These are phyloP conservation scores for Trematomus loennbergii DNA, from an alignment of 2,113 vertebrate species.

Conservation along the genomic window DNA sequence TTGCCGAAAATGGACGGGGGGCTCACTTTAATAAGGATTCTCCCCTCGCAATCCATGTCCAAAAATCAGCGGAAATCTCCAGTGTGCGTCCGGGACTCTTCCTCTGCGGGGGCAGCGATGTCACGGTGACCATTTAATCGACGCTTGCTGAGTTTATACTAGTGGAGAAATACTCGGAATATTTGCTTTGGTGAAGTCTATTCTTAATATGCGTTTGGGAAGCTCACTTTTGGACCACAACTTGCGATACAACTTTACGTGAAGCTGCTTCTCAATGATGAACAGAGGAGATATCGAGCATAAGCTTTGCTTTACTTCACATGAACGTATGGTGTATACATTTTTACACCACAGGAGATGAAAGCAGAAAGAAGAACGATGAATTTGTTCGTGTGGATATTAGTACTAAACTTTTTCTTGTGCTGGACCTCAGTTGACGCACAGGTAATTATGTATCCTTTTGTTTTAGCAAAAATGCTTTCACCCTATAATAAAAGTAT, in stretches of 20 bases:
- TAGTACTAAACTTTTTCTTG: constrained; percentile 48
- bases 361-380: constrained; percentile 4
- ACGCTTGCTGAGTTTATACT: accelerated
- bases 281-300: not conserved
- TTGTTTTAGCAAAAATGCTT: not conserved
- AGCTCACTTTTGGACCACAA: constrained; percentile 3
- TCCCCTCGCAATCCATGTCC: not conserved
- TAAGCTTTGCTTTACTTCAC: not conserved
- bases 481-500: too few relatives aligned
- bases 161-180: not conserved
- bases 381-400: constrained; percentile 34
- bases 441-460: constrained; percentile 40
- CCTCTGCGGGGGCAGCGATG: not conserved
- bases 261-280: not conserved
- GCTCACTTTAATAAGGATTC: not conserved
- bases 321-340: not conserved
- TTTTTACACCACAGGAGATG: not conserved
- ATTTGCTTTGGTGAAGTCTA: not conserved
- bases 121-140: not conserved
- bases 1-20: not conserved
- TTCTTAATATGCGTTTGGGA: not conserved
- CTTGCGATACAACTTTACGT: constrained; percentile 39
- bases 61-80: not conserved
- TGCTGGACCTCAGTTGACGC: constrained; percentile 42
- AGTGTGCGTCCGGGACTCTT: not conserved